Percentiles rank a stretch among this genome's conserved stretches.
Conservation (phyloP, 1,140 invertebrate species). For the Drosophila eugracilis region DNA sequence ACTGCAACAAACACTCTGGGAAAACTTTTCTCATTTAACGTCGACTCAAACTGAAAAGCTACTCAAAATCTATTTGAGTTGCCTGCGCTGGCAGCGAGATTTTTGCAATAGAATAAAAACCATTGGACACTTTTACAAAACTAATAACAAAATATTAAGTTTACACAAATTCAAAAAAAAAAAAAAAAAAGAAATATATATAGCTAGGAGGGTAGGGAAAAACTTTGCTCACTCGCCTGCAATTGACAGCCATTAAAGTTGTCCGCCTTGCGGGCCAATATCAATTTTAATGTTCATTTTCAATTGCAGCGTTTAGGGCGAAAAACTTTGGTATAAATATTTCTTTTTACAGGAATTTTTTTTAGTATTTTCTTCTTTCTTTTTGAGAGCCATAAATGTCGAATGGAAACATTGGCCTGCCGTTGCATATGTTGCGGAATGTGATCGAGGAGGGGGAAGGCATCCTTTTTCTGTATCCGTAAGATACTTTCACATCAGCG, state of each 20-base stretch:
- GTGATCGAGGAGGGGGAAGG: not conserved
- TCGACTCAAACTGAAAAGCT: slow-evolving; percentile 78
- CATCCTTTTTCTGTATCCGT: slow-evolving; percentile 20
- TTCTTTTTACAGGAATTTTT: slow-evolving; percentile 3
- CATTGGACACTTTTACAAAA: slow-evolving; percentile 65
- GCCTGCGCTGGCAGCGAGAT: slow-evolving; percentile 1
- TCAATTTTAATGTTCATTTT: slow-evolving; percentile 76
- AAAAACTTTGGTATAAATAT: slow-evolving; percentile 44
- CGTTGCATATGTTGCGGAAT: slow-evolving; percentile 36
- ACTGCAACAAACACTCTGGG: slow-evolving; percentile 77
- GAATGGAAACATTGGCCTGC: slow-evolving; percentile 31
- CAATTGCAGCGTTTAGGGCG: slow-evolving; percentile 59
- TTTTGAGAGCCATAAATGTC: slow-evolving; percentile 30
- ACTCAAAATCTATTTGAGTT: slow-evolving; percentile 81
- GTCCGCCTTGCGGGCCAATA: slow-evolving; percentile 54
- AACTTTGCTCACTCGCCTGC: slow-evolving; percentile 52
- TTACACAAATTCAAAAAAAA: slow-evolving; percentile 59
- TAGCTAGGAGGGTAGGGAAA: slow-evolving; percentile 7
- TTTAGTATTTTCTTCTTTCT: too few species aligned
- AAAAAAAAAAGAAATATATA: not conserved
- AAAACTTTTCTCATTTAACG: slow-evolving; percentile 82
- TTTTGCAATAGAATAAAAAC: slow-evolving; percentile 43
- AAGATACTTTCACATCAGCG: slow-evolving; percentile 62
- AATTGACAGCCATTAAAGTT: slow-evolving; percentile 73
- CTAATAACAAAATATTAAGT: slow-evolving; percentile 80